Evolutionary conservation across 2,113 vertebrate species (phyloP), one percentile per base, ranked within the genome.

Genomic region (Rhinogobius similis): DNA sequence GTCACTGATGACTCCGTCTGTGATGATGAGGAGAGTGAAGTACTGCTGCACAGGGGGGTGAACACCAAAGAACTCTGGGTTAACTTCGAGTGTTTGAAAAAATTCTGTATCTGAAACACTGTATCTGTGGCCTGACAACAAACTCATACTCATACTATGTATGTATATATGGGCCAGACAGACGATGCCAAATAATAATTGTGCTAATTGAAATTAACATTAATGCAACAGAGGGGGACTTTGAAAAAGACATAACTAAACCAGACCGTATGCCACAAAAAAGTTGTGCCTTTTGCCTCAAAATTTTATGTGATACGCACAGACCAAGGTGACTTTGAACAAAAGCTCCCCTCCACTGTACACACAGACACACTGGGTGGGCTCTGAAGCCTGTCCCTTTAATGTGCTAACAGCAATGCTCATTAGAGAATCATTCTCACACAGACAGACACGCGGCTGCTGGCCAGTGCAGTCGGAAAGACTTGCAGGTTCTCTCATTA

Each of bases 11-110:
- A 99, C 98, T 0, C 98, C 97, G 0, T 99, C 98, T 0, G 98
- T 99, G 90, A 99, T 97, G 83, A 99, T 98, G 73, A 99, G 94
- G 75, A 99, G 95, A 71, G 94, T 98, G 92, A 99, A 99, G 91
- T 99, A 99, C 75, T 99, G 97, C 98, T 99, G 93, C 0, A 86
- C 65, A 77, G 64, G 56, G 41, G 65, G 27, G 61, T 32, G 32
- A 26, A 20, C 9, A 59, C 36, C 24, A 36, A 36, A 52, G 41
- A 41, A 36, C 32, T 48, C 0, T 58, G 1, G 24, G 26, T 58
- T 61, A 59, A 32, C 1, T 59, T 29, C 36, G 13, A 61, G 29
- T 6, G n/a, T 29, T 23, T 46, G 1, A 46, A 5, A 5, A 44
- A 44, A 16, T n/a, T n/a, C n/a, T n/a, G n/a, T n/a, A n/a, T n/a